These are phyloP conservation scores for Drosophila sordidula DNA, from an alignment of 2,888 invertebrate species.

Conservation along the genomic window DNA sequence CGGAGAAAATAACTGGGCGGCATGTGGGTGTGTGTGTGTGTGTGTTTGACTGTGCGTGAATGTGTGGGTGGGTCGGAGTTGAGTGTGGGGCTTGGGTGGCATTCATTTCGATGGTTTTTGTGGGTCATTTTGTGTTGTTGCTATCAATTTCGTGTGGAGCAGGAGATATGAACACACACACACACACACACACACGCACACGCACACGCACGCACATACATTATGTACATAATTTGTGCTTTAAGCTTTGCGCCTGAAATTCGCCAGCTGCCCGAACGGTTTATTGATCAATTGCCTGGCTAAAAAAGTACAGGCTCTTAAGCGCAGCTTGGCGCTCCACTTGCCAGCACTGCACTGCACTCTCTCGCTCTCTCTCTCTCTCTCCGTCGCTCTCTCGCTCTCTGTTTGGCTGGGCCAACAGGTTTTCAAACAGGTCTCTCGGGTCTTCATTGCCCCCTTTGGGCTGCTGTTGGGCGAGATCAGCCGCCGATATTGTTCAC, in stretches of 20 bases:
- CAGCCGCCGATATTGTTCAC: conserved; percentile 80
- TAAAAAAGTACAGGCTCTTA: conserved; percentile 72
- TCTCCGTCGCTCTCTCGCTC: conserved; percentile 7
- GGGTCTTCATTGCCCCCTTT: conserved; percentile 36
- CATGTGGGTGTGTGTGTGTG: conserved; percentile 2
- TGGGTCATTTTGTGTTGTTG: conserved; percentile 71
- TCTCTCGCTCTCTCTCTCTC: conserved; percentile 3
- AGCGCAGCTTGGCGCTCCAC: conserved; percentile 61
- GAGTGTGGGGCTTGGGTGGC: conserved; percentile 21
- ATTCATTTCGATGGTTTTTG: conserved; percentile 65
- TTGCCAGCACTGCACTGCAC: conserved; percentile 54
- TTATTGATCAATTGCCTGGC: conserved; percentile 58
- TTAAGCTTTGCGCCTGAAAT: conserved; percentile 21
- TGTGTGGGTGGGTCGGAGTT: conserved; percentile 9
- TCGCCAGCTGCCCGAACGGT: conserved; percentile 26
- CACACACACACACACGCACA: conserved; percentile 1
- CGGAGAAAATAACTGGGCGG: conserved; percentile 21
- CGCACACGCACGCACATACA: not conserved
- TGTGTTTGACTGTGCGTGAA: conserved; percentile 8
- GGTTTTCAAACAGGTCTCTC: conserved; percentile 78
- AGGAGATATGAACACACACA: conserved; percentile 15
- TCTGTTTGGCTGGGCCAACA: conserved; percentile 55
- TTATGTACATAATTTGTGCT: conserved; percentile 5
- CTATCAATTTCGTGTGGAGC: conserved; percentile 53
- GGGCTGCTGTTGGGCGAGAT: conserved; percentile 70